Percentiles rank a stretch among this genome's conserved stretches.
Conservation (phyloP, 2,113 vertebrate species). For the Scytalopus superciliaris region DNA sequence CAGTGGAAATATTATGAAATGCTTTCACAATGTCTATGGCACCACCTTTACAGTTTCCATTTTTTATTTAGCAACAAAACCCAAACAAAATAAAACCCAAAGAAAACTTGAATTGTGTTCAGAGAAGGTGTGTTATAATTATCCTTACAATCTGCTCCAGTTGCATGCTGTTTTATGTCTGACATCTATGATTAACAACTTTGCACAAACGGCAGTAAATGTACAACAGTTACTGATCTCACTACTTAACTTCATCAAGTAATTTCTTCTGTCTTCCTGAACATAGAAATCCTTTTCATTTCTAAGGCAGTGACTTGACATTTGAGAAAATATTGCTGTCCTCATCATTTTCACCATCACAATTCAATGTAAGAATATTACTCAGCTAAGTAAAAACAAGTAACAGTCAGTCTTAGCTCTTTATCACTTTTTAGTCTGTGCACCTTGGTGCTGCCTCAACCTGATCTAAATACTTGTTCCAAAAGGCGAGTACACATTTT, state of each 20-base stretch:
- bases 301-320: neutral
- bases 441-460: neutral
- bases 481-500: neutral
- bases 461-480: neutral
- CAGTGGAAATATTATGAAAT: neutral
- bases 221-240: neutral
- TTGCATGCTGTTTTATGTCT: neutral
- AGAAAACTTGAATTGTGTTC: neutral
- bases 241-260: neutral
- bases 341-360: neutral
- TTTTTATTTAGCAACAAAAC: neutral
- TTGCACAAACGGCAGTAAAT: neutral
- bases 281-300: neutral
- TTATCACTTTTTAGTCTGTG: neutral
- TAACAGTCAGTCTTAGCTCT: neutral
- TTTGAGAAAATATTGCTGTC: neutral
- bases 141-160: neutral
- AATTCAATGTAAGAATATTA: neutral
- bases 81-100: neutral
- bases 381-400: neutral
- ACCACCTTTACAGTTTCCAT: neutral
- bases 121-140: neutral
- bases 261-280: neutral
- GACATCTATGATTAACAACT: neutral
- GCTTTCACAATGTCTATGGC: neutral